These are phyloP conservation scores for Tenrec ecaudatus DNA, from an alignment of 2,113 vertebrate genomes.

Conservation along the genomic window DNA sequence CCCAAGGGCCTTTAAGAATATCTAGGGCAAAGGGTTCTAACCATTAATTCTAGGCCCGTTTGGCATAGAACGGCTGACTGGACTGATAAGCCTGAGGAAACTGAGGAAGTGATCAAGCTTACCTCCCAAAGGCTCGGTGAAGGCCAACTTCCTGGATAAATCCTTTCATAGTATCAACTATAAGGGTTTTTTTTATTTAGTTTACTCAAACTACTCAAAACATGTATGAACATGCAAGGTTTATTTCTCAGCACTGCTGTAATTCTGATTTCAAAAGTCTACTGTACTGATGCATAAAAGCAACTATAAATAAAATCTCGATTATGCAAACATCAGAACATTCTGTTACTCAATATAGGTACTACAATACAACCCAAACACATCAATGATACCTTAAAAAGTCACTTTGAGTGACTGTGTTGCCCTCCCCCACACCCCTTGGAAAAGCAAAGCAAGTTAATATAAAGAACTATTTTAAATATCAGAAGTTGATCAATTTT, in stretches of 20 bases:
- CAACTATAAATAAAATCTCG: slow-evolving; percentile 34
- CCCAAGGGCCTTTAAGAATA: neutral
- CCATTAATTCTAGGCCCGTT: neutral
- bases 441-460: neutral
- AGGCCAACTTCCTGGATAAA: neutral
- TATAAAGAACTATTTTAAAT: neutral
- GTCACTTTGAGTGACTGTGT: neutral
- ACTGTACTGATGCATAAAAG: neutral
- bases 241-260: neutral
- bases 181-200: neutral
- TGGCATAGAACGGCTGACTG: neutral
- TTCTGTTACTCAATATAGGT: neutral
- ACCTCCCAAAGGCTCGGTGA: neutral
- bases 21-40: neutral
- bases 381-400: neutral
- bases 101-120: neutral
- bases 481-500: neutral
- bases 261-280: neutral
- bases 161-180: neutral
- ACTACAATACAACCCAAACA: neutral
- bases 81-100: neutral
- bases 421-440: neutral
- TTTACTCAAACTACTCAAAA: neutral
- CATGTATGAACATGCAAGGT: neutral
- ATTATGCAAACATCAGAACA: neutral